These are phyloP conservation scores for Istiophorus platypterus DNA, from an alignment of 2,113 vertebrate species.

Conservation along the genomic window DNA sequence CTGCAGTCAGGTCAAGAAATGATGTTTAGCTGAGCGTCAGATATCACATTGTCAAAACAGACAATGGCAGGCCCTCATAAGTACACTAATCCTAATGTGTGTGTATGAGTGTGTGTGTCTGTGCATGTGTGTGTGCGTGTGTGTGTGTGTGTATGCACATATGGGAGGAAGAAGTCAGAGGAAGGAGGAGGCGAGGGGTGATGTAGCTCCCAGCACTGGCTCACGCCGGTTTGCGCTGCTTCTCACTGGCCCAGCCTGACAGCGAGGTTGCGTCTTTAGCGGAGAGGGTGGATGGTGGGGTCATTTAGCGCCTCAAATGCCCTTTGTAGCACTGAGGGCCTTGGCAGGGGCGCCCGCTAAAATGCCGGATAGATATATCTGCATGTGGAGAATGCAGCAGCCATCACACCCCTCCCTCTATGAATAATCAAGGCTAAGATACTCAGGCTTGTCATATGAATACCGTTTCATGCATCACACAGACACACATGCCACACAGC, in stretches of 20 bases:
- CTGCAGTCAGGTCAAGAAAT: not conserved
- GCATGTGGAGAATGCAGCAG: conserved; percentile 8
- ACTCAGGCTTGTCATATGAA: conserved; percentile 8
- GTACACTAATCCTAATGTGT: not conserved
- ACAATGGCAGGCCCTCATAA: conserved; percentile 41
- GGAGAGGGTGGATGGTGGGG: conserved; percentile 28
- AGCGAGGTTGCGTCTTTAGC: conserved; percentile 56
- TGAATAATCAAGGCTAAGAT: conserved; percentile 25
- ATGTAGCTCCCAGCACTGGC: conserved; percentile 74
- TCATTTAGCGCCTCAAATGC: conserved; percentile 55
- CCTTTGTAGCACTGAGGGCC: conserved; percentile 56
- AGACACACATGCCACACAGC: not conserved
- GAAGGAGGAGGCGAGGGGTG: conserved; percentile 44
- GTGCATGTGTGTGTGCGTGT: not conserved
- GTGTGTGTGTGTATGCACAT: conserved; percentile 26
- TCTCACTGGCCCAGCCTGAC: conserved; percentile 62
- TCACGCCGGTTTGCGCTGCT: conserved; percentile 84
- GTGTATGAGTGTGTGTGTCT: conserved; percentile 8
- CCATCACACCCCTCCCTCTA: not conserved
- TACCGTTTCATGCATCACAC: conserved; percentile 18
- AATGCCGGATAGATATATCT: conserved; percentile 42
- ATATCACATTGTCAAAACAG: conserved; percentile 20
- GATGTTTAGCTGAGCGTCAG: not conserved
- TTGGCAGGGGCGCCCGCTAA: conserved; percentile 32
- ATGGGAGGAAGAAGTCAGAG: conserved; percentile 64